phyloP scores from a whole-genome alignment of 2,113 vertebrate genomes.

The Pteruthius melanotis region DNA sequence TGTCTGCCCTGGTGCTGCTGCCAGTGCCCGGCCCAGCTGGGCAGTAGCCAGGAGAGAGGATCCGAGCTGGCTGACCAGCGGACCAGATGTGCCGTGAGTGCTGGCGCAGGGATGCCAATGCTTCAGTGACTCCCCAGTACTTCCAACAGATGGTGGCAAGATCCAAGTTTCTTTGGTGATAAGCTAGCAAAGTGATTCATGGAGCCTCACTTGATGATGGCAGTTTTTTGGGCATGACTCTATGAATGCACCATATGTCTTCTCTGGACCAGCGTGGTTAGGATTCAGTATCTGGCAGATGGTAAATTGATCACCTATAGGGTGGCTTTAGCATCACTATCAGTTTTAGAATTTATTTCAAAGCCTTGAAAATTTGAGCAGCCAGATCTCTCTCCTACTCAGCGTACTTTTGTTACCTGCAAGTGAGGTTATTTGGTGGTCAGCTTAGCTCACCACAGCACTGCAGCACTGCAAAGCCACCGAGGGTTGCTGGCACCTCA shows the following conservation, averaged over 20 bases:
- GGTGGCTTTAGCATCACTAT: constrained; percentile 48
- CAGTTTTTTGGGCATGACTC: constrained; percentile 65
- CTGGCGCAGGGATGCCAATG: constrained; percentile 48
- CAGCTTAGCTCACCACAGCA: background rate
- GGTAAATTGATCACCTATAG: constrained; percentile 63
- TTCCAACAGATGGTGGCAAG: constrained; percentile 64
- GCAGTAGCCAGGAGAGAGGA: constrained; percentile 48
- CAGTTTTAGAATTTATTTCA: constrained; percentile 37
- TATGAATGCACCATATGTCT: constrained; percentile 63
- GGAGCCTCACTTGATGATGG: constrained; percentile 60
- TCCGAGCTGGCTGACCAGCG: constrained; percentile 56
- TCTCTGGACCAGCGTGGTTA: constrained; percentile 58
- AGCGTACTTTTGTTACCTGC: constrained; percentile 1
- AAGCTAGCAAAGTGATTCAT: constrained; percentile 68
- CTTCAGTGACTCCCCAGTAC: constrained; percentile 51
- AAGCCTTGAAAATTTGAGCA: constrained; percentile 12
- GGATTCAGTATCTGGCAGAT: constrained; percentile 59
- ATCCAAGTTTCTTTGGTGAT: constrained; percentile 66
- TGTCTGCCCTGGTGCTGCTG: constrained; percentile 14
- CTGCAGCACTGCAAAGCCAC: background rate
- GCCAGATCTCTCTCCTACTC: background rate
- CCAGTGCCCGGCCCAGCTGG: constrained; percentile 46
- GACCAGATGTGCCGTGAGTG: constrained; percentile 59
- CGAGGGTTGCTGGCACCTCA: background rate
- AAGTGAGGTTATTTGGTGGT: background rate